Base-by-base conservation (phyloP, 2,888 invertebrate species). In the Temnothorax rugatulus region DNA sequence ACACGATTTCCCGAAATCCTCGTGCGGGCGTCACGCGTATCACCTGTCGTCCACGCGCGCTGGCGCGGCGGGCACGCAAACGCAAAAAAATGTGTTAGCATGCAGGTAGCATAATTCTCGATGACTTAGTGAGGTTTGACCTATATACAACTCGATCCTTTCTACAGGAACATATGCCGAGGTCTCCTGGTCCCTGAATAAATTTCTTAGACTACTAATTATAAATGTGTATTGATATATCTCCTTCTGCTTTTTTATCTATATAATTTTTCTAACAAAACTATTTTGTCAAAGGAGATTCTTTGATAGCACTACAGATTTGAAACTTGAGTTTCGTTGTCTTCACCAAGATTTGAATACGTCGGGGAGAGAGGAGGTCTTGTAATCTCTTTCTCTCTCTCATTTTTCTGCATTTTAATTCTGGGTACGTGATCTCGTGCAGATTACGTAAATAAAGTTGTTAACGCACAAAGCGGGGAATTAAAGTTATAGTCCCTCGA, bases 1-100 rank as follows among this genome's bases (percentile, higher is more conserved):
- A 76, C 66, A 63, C 54, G 63, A 75, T 85, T 85, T 85, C 75
- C 82, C 77, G 63, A 86, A 84, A 87, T 87, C 87, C 87, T 82
- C 84, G 29, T 54, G 74, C 57, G 52, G 54, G 63, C 66, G 75
- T 77, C 84, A 84, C 77, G 85, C 74, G 85, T 71, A 75, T 83
- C 86, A 86, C 87, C 86, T 87, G 86, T 86, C 84, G 52, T 73
- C 73, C 41, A 21, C 29, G 64, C 34, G 68, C 69, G 63, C 82
- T 34, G 52, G 54, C 41, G 61, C 59, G 59, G 15, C 75, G 29
- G 29, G 25, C 61, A 69, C 34, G 52, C 61, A 66, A 68, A 38
- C 63, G 50, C 47, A 81, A 66, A 83, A 84, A 84, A 73, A 57
- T 50, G 52, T 44, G 71, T 82, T 71, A 54, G 47, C 82, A 61